Percentiles rank a stretch among this genome's conserved stretches.
phyloP scores from a whole-genome alignment of 2,113 vertebrate species.

The Apodemus sylvaticus region DNA sequence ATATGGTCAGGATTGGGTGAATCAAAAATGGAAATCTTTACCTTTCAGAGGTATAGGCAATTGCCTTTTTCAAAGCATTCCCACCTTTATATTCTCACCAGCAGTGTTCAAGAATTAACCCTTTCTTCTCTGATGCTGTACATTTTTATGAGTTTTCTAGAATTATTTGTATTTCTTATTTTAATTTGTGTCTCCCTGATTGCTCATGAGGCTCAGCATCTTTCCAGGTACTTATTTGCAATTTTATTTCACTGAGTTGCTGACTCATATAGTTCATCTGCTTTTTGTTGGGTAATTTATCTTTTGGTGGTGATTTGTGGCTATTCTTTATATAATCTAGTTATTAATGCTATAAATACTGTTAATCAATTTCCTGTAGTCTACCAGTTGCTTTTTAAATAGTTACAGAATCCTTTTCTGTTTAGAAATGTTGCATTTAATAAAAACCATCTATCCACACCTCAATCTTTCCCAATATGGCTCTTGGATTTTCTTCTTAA shows the following conservation, averaged over 20 bases:
- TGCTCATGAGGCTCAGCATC: neutral
- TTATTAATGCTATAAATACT: slow-evolving; percentile 68
- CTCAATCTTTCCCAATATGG: slow-evolving; percentile 28
- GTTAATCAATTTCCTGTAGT: slow-evolving; percentile 13
- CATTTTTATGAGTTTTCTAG: neutral
- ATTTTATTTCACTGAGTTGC: slow-evolving; percentile 30
- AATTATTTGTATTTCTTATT: slow-evolving; percentile 29
- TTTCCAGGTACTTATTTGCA: slow-evolving; percentile 1
- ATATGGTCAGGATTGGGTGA: neutral
- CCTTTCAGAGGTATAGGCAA: neutral
- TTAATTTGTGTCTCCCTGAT: slow-evolving; percentile 53
- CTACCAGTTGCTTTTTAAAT: slow-evolving; percentile 34
- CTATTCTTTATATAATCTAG: slow-evolving; percentile 57
- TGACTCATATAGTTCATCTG: slow-evolving; percentile 25
- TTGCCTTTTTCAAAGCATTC: neutral
- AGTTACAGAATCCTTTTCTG: neutral
- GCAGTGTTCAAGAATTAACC: neutral
- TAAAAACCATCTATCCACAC: slow-evolving; percentile 23
- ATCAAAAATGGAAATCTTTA: neutral
- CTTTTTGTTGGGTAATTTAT: slow-evolving; percentile 47
- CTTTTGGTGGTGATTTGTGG: slow-evolving; percentile 35
- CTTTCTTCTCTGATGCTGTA: slow-evolving; percentile 4
- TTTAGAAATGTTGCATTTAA: slow-evolving; percentile 45
- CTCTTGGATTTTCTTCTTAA: slow-evolving; percentile 24
- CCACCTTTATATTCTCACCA: neutral